A percentile compares a stretch with the other conserved stretches of the same genome.
These are phyloP conservation scores for Phthorimaea operculella DNA, from an alignment of 1,140 invertebrate genomes.

Conservation along the genomic window DNA sequence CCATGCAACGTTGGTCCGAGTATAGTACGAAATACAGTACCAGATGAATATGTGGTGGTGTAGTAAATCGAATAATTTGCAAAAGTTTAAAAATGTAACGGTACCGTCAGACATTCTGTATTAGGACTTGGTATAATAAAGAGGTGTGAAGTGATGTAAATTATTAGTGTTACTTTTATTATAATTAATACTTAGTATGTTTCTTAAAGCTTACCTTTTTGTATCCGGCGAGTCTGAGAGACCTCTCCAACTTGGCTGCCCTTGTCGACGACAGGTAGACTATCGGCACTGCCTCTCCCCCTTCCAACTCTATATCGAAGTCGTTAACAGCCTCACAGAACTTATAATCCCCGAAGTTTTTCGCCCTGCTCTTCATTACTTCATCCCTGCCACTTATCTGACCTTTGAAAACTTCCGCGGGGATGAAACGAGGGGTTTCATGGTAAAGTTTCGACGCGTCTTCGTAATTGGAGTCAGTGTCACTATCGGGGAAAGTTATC, in stretches of 20 bases:
- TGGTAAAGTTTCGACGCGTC: conserved; percentile 33
- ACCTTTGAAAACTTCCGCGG: conserved; percentile 46
- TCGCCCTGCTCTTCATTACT: conserved; percentile 47
- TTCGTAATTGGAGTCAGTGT: conserved; percentile 15
- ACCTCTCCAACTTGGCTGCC: conserved; percentile 49
- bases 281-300: conserved; percentile 47
- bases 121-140: no score
- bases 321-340: conserved; percentile 58
- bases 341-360: conserved; percentile 59
- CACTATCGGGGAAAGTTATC: conserved; percentile 39
- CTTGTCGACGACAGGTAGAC: conserved; percentile 54
- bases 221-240: conserved; percentile 43
- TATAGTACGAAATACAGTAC: no score
- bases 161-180: no score
- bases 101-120: no score
- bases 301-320: conserved; percentile 53
- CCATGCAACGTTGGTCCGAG: no score
- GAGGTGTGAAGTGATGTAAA: no score
- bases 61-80: no score
- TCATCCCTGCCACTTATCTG: conserved; percentile 42
- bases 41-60: no score
- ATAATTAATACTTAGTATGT: background rate
- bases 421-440: conserved; percentile 42
- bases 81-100: no score
- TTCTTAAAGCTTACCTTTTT: conserved; percentile 46